phyloP scores from a whole-genome alignment of 1,140 invertebrate species.

The Bombus vancouverensis region DNA sequence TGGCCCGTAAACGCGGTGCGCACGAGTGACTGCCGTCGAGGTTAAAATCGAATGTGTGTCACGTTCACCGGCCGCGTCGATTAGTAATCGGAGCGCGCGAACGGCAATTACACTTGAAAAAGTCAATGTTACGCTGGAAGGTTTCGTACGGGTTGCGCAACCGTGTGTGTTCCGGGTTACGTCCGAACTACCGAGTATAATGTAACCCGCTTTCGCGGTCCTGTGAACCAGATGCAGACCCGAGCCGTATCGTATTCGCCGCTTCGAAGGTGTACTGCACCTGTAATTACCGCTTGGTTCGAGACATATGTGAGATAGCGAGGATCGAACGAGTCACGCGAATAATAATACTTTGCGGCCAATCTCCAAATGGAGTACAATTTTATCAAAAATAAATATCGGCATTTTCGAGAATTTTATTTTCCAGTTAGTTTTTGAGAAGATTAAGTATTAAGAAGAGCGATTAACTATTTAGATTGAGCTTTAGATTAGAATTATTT shows the following conservation, averaged over 20 bases:
- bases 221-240: background rate
- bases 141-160: conserved; percentile 62
- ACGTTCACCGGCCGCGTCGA: conserved; percentile 62
- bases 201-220: background rate
- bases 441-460: background rate
- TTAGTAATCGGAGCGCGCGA: conserved; percentile 68
- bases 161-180: conserved; percentile 51
- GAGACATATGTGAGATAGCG: background rate
- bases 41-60: conserved; percentile 67
- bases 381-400: background rate
- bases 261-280: background rate
- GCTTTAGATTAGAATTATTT: background rate
- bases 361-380: background rate
- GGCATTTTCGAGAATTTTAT: background rate
- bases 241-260: background rate
- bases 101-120: conserved; percentile 66
- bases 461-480: background rate
- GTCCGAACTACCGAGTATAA: background rate
- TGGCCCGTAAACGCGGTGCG: conserved; percentile 31
- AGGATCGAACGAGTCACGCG: no score
- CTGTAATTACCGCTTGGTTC: background rate
- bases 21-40: conserved; percentile 24
- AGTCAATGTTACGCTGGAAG: conserved; percentile 67
- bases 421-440: background rate
- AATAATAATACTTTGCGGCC: no score